Conservation (phyloP, 2,113 vertebrate species). For the Ursus arctos region DNA sequence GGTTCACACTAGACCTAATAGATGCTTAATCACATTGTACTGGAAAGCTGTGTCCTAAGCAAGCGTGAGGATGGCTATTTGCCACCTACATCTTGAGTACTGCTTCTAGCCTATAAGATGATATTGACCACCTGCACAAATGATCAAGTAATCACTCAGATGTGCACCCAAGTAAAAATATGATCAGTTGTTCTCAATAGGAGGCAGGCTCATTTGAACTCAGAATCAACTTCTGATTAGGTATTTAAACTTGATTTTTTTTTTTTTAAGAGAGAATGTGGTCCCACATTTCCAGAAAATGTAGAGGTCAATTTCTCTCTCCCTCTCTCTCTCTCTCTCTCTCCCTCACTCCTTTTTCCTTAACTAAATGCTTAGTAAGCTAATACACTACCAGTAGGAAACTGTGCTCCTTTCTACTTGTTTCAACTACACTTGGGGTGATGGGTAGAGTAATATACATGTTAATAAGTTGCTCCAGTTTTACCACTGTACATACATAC, state of each 20-base stretch:
- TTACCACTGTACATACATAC: constrained; percentile 35
- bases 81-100: not conserved
- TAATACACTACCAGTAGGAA: not conserved
- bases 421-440: constrained; percentile 18
- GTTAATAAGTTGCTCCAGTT: not conserved
- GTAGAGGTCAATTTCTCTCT: not conserved
- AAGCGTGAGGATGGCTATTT: not conserved
- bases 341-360: not conserved
- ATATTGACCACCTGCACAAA: not conserved
- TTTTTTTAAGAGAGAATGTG: not conserved
- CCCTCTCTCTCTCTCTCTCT: not conserved
- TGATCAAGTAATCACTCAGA: not conserved
- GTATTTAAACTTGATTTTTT: not conserved
- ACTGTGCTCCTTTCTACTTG: constrained; percentile 12
- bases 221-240: not conserved
- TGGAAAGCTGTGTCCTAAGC: not conserved
- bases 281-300: not conserved
- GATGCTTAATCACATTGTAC: not conserved
- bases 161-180: not conserved
- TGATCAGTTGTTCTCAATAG: not conserved
- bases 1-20: no score
- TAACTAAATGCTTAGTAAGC: not conserved
- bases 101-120: not conserved
- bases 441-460: not conserved
- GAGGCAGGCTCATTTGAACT: not conserved